phyloP scores from a whole-genome alignment of 2,888 invertebrate genomes.

The Schrankia costaestrigalis region DNA sequence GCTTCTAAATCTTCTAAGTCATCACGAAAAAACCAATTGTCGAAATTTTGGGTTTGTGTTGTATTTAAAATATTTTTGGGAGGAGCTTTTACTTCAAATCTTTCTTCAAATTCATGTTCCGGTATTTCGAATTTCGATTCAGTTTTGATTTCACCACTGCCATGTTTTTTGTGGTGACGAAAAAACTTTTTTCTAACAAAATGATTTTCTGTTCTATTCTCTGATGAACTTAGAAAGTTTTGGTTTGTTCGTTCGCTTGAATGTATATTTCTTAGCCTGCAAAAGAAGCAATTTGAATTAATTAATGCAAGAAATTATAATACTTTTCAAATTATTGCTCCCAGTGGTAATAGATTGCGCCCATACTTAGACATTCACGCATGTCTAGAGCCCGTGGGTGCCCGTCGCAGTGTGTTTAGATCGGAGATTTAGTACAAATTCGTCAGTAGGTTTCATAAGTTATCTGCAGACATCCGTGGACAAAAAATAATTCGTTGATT shows the following conservation, averaged over 20 bases:
- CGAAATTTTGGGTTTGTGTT: conserved; percentile 46
- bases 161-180: conserved; percentile 66
- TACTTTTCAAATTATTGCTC: too few relatives aligned
- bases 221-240: conserved; percentile 45
- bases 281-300: conserved; percentile 17
- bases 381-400: too few relatives aligned
- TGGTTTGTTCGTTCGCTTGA: conserved; percentile 51
- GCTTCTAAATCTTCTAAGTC: conserved; percentile 64
- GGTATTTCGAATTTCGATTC: conserved; percentile 66
- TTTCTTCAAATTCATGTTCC: conserved; percentile 82
- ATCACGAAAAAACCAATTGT: conserved; percentile 70
- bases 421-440: too few relatives aligned
- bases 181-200: conserved; percentile 60
- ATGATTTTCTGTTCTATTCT: conserved; percentile 36
- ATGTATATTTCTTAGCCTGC: conserved; percentile 63
- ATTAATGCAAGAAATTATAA: neutral
- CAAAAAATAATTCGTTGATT: too few relatives aligned
- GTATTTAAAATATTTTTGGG: conserved; percentile 44
- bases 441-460: too few relatives aligned
- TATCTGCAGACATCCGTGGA: too few relatives aligned
- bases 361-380: too few relatives aligned
- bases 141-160: conserved; percentile 38
- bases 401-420: too few relatives aligned
- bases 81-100: conserved; percentile 78
- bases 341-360: too few relatives aligned